Percentiles rank a stretch among this genome's conserved stretches.
These are phyloP conservation scores for Discoglossus pictus DNA, from an alignment of 2,797 vertebrate genomes.

Conservation along the genomic window DNA sequence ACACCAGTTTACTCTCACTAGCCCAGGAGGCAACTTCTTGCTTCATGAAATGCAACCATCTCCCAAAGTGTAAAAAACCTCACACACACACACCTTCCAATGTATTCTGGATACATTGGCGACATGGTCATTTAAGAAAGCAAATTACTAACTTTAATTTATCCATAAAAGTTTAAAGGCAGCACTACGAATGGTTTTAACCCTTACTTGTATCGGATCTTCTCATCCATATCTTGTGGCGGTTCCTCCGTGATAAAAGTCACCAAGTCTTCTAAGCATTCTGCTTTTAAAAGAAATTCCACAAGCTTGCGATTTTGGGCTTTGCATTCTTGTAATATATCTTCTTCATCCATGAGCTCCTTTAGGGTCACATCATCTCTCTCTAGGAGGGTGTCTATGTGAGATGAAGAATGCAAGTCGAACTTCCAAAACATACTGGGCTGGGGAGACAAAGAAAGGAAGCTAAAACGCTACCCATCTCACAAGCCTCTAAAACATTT, in stretches of 20 bases:
- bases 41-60: too few relatives aligned
- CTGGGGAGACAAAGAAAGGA: slow-evolving; percentile 57
- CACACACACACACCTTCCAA: too few relatives aligned
- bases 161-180: too few relatives aligned
- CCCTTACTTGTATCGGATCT: slow-evolving; percentile 96
- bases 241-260: slow-evolving; percentile 96
- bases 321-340: slow-evolving; percentile 97
- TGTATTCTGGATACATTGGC: too few relatives aligned
- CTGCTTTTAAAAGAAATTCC: slow-evolving; percentile 91
- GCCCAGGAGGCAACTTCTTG: too few relatives aligned
- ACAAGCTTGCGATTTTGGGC: slow-evolving; percentile 98
- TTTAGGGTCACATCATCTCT: slow-evolving; percentile 96
- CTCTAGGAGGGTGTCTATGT: slow-evolving; percentile 96
- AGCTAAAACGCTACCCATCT: too few relatives aligned
- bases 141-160: too few relatives aligned
- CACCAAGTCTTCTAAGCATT: slow-evolving; percentile 95
- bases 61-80: too few relatives aligned
- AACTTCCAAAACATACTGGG: slow-evolving; percentile 99
- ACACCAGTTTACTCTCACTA: too few relatives aligned
- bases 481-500: too few relatives aligned
- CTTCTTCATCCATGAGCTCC: slow-evolving; percentile 97
- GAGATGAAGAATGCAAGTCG: slow-evolving; percentile 97
- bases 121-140: too few relatives aligned
- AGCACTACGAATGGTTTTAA: not conserved
- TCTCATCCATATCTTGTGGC: slow-evolving; percentile 91